Conservation (phyloP, 2,888 invertebrate species). For the Epirrhoe alternata region DNA sequence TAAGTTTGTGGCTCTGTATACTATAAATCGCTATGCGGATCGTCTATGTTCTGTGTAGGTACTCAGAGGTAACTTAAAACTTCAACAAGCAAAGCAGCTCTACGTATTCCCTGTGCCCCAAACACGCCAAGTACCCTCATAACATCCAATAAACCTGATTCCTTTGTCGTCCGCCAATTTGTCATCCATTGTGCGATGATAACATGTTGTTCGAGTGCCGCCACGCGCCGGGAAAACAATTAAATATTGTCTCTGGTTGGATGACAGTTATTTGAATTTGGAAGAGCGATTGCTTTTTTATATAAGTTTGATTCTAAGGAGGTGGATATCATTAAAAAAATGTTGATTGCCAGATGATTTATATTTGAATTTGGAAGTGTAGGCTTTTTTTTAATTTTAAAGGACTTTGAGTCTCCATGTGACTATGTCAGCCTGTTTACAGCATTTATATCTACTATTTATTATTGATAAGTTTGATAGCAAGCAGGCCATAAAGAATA, state of each 20-base stretch:
- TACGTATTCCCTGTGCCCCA: slow-evolving; percentile 47
- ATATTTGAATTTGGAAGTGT: not conserved
- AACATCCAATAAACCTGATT: slow-evolving; percentile 81
- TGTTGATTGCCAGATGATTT: not conserved
- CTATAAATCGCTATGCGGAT: too few relatives aligned
- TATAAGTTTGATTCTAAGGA: slow-evolving; percentile 1
- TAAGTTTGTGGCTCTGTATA: too few relatives aligned
- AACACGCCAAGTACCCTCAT: slow-evolving; percentile 77
- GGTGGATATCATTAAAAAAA: not conserved
- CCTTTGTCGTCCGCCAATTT: slow-evolving; percentile 80
- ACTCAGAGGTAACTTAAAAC: not conserved
- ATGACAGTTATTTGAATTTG: slow-evolving; percentile 47
- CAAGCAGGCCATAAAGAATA: too few relatives aligned
- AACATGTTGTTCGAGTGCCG: slow-evolving; percentile 72
- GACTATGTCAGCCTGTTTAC: too few relatives aligned
- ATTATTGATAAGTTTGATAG: too few relatives aligned
- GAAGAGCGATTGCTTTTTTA: slow-evolving; percentile 39
- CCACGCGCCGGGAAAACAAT: slow-evolving; percentile 77
- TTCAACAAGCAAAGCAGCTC: slow-evolving; percentile 40
- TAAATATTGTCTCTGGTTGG: slow-evolving; percentile 67
- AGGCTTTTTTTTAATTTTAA: not conserved
- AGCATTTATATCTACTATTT: too few relatives aligned
- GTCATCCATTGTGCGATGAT: slow-evolving; percentile 76
- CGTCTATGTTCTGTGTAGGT: too few relatives aligned
- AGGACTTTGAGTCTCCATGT: too few relatives aligned